Base-by-base conservation (phyloP, 2,797 vertebrate species). In the Carapus acus region DNA sequence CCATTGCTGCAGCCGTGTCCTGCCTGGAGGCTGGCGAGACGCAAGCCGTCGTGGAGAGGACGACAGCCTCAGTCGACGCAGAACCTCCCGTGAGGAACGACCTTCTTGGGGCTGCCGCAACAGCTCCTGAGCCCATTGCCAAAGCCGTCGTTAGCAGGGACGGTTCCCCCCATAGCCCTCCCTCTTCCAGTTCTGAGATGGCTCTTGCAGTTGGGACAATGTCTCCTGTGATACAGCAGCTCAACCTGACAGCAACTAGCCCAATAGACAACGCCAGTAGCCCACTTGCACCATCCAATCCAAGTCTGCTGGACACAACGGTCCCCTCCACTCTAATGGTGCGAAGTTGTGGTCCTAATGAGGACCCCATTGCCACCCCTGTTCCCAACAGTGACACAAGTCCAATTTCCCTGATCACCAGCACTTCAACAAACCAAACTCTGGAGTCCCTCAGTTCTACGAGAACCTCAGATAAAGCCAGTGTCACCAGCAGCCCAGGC, bases 171-270 rank as follows among this genome's bases (percentile, higher is more conserved):
- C 63, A 58, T 58, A 0, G 40, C 54, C 43, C 62, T 60, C 1
- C 62, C 21, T 74, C 71, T 17, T 62, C 83, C 9, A 15, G 27
- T 8, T 27, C 71, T 2, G 71, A 78, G 19, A 36, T 33, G 7
- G 31, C 31, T 20, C 44, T 65, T 57, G 37, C 65, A 13, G 31
- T 58, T 36, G 59, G 29, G 57, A 36, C 62, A 53, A 47, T 61
- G 19, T 65, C 67, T 22, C 70, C 77, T 41, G 37, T 43, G 22
- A 73, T 43, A 51, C 69, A 64, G 14, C 79, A 76, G 41, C 73
- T 65, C 0, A 57, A 76, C 31, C 19, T 41, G 1, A 31, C 29
- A 23, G 36, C 40, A 0, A 48, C 29, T 38, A 40, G 56, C 41
- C 42, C 56, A 1, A 51, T 15, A 24, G 31, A 56, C 24, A 65